Evolutionary conservation across 2,113 vertebrate species (phyloP).

Genomic region (Cygnus buccinator): DNA sequence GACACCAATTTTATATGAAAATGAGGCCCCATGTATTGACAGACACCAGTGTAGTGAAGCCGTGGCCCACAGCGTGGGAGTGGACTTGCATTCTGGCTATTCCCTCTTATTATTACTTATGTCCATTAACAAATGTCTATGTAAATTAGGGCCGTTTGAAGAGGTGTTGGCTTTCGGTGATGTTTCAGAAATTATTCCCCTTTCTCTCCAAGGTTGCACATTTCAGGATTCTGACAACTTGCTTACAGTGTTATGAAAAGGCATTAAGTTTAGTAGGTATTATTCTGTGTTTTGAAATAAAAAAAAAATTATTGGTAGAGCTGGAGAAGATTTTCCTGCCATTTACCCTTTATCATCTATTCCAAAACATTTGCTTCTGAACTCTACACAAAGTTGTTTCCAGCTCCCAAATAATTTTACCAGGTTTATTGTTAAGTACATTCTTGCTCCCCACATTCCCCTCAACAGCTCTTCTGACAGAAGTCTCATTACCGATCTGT

Average conservation of each 20-base stretch:
- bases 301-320: background rate
- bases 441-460: background rate
- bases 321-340: background rate
- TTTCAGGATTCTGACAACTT: background rate
- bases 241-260: background rate
- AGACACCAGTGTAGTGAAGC: conserved; percentile 27
- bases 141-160: conserved; percentile 28
- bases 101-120: conserved; percentile 25
- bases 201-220: background rate
- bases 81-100: conserved; percentile 43
- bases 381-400: background rate
- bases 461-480: background rate
- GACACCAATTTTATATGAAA: conserved; percentile 65
- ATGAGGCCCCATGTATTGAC: conserved; percentile 56
- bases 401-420: background rate
- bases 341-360: background rate
- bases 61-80: conserved; percentile 40
- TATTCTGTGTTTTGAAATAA: background rate
- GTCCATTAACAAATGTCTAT: conserved; percentile 25
- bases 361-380: background rate
- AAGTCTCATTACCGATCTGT: background rate
- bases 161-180: background rate
- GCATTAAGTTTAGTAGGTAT: accelerated
- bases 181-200: background rate
- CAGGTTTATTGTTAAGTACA: background rate